Evolutionary conservation across 2,113 vertebrate genomes (phyloP).

Genomic region (Myrmophylax atrothorax): DNA sequence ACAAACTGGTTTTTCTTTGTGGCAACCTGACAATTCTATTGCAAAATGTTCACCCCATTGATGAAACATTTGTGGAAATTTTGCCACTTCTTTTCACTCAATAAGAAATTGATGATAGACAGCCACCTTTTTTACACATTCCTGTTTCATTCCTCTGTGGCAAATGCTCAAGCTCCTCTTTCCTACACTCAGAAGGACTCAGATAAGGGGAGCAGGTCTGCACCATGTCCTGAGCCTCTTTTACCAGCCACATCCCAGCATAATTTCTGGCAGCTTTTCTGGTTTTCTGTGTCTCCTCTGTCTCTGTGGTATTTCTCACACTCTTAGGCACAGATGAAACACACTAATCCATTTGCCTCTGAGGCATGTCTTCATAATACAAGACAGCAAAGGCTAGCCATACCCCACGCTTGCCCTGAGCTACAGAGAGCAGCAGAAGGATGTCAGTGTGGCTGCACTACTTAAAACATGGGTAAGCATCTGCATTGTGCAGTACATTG

Average conservation of each 20-base stretch:
- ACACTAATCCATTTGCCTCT: neutral
- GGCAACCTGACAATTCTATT: neutral
- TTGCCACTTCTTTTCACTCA: neutral
- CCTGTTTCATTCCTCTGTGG: neutral
- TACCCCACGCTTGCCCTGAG: neutral
- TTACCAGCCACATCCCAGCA: neutral
- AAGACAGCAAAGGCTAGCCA: neutral
- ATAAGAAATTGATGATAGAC: neutral
- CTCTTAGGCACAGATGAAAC: neutral
- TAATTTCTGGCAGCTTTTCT: neutral
- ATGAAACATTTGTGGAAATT: neutral
- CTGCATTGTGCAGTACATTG: fast-evolving
- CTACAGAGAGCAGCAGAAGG: neutral
- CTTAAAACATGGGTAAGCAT: neutral
- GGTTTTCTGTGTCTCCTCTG: neutral
- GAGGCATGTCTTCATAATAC: neutral
- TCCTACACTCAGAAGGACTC: neutral
- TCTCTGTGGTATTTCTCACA: slow-evolving; percentile 1
- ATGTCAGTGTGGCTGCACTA: neutral
- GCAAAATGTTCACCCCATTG: neutral
- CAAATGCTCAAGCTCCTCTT: neutral
- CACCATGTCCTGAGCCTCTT: neutral
- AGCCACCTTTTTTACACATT: neutral
- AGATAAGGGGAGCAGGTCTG: neutral
- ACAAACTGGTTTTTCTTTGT: neutral